phyloP scores from a whole-genome alignment of 2,888 invertebrate genomes.

The Oegoconia quadripuncta region DNA sequence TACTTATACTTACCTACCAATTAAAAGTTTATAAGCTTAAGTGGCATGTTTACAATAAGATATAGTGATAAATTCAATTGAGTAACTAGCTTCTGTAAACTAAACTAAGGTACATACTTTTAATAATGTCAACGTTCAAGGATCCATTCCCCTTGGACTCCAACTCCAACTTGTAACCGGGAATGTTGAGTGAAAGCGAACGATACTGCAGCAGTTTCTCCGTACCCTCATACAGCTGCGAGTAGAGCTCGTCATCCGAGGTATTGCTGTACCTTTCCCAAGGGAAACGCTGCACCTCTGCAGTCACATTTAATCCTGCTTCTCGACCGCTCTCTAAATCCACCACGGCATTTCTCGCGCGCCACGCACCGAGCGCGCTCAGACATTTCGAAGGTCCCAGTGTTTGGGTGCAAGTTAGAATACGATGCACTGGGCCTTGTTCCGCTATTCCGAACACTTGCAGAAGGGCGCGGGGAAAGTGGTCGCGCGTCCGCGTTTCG shows the following conservation, averaged over 20 bases:
- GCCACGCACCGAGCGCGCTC: conserved; percentile 75
- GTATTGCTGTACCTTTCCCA: conserved; percentile 60
- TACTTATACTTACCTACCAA: too few relatives aligned
- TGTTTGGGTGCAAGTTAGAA: conserved; percentile 43
- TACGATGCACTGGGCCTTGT: conserved; percentile 27
- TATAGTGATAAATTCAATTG: too few relatives aligned
- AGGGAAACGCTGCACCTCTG: conserved; percentile 55
- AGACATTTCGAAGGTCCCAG: conserved; percentile 75
- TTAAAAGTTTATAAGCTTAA: too few relatives aligned
- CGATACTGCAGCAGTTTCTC: conserved; percentile 71
- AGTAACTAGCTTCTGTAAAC: background rate
- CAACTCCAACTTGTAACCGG: conserved; percentile 72
- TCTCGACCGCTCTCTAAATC: conserved; percentile 25
- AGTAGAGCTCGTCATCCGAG: conserved; percentile 68
- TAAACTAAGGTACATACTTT: conserved; percentile 45
- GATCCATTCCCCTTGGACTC: conserved; percentile 74
- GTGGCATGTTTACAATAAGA: too few relatives aligned
- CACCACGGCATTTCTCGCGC: conserved; percentile 56
- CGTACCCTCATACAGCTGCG: conserved; percentile 68
- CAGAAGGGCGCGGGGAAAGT: conserved; percentile 22
- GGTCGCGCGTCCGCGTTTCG: conserved; percentile 13
- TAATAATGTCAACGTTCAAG: conserved; percentile 66
- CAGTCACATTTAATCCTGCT: conserved; percentile 33
- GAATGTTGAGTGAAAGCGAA: conserved; percentile 67
- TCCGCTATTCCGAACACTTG: conserved; percentile 29